These are phyloP conservation scores for Apis laboriosa DNA, from an alignment of 1,140 invertebrate species.

Conservation along the genomic window DNA sequence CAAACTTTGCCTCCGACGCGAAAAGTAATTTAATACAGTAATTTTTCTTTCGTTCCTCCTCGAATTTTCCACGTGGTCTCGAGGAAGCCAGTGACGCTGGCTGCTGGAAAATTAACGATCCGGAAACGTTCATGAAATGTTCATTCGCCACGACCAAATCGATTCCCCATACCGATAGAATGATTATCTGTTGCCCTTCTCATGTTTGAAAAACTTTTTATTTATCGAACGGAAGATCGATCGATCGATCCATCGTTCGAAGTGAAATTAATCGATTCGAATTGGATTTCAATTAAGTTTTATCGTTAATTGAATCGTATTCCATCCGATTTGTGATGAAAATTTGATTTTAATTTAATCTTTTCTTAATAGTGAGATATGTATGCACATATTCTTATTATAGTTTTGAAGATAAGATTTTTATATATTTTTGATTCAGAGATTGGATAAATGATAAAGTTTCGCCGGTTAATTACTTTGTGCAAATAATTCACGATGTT, in stretches of 20 bases:
- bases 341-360: no score
- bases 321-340: not conserved
- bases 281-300: not conserved
- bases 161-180: not conserved
- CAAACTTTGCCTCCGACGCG: no score
- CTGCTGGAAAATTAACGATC: constrained; percentile 9
- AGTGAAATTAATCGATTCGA: not conserved
- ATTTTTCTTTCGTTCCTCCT: not conserved
- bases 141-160: constrained; percentile 3
- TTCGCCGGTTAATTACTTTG: no score
- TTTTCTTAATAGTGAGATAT: no score
- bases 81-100: not conserved
- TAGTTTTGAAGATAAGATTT: no score
- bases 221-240: not conserved
- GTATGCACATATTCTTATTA: no score
- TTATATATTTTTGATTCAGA: no score
- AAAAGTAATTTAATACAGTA: no score
- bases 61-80: not conserved
- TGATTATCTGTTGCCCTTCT: not conserved
- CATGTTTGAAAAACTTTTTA: not conserved
- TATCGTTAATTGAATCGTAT: not conserved
- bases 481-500: no score
- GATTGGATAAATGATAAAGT: no score
- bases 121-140: constrained; percentile 11
- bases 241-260: not conserved